Percentiles rank a stretch among this genome's conserved stretches.
phyloP scores from a whole-genome alignment of 2,113 vertebrate species.

The Sinocyclocheilus maitianheensis region DNA sequence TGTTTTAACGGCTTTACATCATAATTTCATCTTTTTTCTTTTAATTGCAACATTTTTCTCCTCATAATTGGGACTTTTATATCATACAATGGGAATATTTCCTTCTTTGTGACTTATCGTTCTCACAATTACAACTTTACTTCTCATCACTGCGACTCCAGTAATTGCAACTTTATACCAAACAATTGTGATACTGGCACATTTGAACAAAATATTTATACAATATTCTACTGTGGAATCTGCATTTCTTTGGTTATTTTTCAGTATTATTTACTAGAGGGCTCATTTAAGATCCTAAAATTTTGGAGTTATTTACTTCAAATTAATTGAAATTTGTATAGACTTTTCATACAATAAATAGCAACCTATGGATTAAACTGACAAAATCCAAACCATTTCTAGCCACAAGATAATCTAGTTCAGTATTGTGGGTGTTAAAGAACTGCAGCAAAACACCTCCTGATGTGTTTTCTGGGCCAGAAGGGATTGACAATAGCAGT shows the following conservation, averaged over 20 bases:
- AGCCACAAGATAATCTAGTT: not conserved
- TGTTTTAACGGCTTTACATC: not conserved
- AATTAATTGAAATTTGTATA: not conserved
- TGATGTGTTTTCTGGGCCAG: conserved; percentile 6
- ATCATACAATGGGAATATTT: too few relatives aligned
- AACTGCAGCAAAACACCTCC: not conserved
- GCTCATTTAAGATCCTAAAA: not conserved
- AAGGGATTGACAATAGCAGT: conserved; percentile 11
- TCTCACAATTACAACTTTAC: not conserved
- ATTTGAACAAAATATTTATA: not conserved
- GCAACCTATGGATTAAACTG: not conserved
- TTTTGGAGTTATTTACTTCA: not conserved
- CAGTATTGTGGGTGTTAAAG: not conserved
- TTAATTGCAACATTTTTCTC: too few relatives aligned
- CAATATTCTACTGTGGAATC: not conserved
- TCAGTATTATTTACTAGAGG: not conserved
- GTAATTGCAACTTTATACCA: not conserved
- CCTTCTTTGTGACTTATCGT: not conserved
- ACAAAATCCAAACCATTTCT: conserved; percentile 16
- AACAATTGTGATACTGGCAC: not conserved
- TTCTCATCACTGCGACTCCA: not conserved
- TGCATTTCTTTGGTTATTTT: not conserved
- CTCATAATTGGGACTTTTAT: too few relatives aligned
- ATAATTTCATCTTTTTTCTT: too few relatives aligned
- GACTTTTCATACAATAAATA: not conserved